These are phyloP conservation scores for Empidonax alnorum DNA, from an alignment of 2,113 vertebrate genomes.

Conservation along the genomic window DNA sequence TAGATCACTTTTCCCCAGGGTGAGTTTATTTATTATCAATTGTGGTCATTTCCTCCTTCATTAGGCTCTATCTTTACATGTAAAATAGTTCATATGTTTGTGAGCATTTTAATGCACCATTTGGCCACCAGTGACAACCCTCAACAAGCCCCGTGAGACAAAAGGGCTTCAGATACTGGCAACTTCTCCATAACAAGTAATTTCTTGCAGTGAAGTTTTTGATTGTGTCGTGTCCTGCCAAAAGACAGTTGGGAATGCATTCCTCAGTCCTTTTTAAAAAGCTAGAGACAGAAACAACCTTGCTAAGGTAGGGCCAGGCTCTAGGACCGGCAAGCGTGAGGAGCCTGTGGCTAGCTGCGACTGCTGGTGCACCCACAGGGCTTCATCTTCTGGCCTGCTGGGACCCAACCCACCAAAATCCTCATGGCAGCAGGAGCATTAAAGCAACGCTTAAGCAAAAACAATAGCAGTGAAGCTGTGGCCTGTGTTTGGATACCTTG, in stretches of 20 bases:
- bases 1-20: neutral
- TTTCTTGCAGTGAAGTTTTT: neutral
- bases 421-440: neutral
- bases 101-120: neutral
- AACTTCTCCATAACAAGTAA: neutral
- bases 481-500: neutral
- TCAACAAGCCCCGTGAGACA: neutral
- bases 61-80: neutral
- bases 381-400: neutral
- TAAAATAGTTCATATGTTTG: neutral
- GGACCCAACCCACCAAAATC: neutral
- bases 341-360: accelerated
- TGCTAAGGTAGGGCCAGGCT: accelerated
- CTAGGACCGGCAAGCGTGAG: accelerated
- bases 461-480: neutral
- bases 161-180: neutral
- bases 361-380: neutral
- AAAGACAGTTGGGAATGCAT: neutral
- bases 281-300: neutral
- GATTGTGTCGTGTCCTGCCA: neutral
- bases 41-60: neutral
- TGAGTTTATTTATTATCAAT: neutral
- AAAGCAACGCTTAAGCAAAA: neutral
- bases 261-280: neutral
- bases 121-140: neutral